Base-by-base conservation (phyloP, 2,888 invertebrate species). In the Agrilus mali region DNA sequence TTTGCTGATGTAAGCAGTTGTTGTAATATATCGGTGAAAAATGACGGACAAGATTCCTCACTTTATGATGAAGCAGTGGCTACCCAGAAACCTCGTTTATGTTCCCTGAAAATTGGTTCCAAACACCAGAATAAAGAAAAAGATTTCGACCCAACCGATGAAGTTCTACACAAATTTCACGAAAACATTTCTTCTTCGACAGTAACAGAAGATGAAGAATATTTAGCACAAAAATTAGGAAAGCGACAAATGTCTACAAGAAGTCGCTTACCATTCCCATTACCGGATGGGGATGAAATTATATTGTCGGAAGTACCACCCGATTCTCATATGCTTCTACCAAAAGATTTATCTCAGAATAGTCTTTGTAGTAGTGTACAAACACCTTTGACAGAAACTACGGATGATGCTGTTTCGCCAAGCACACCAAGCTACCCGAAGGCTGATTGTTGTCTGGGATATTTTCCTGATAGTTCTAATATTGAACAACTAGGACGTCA, bases 1-100 rank as follows among this genome's bases (percentile, higher is more conserved):
- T 88, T 88, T 56, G 87, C 86, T 0, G 87, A 88, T 53, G 87
- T 86, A 0, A 86, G 86, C 20, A 86, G 85, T 45, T 87, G 87
- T 56, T 87, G 86, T 56, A 83, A 83, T 55, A 79, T 81, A 39
- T 82, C 82, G 4, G 74, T 82, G 0, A 55, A 67, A 45, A 70
- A 70, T 52, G 70, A 70, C 47, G 74, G 73, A 0, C 73, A 72
- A 7, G 74, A 74, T 52, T 75, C 74, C 10, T 73, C 74, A 20
- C 64, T 75, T 33, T 75, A 77, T 51, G 75, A 75, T 51, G 69
- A 75, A 53, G 73, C 74, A 10, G 54, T 72, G 13, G 73, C 73
- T 40, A 52, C 55, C 7, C 61, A 64, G 46, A 61, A 61, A 50
- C 58, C 63, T 5, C 54, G 65, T 39, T 44, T 66, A n/a, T 58